Base-by-base conservation (phyloP, 2,797 vertebrate species). In the Jordanella pulchra region DNA sequence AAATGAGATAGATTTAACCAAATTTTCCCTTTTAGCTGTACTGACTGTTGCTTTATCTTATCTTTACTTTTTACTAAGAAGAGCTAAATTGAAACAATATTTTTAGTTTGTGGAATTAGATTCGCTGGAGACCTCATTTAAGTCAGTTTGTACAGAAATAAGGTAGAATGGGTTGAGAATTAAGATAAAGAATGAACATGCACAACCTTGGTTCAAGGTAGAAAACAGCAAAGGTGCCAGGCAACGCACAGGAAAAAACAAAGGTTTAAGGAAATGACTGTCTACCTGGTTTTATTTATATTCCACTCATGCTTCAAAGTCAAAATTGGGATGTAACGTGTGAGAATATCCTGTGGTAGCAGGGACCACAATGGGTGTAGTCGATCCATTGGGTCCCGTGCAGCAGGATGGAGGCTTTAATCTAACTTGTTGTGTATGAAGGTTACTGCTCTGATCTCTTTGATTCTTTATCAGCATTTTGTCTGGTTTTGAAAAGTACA, bases 11-110 rank as follows among this genome's bases (percentile, higher is more conserved):
- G 28, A 65, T n/a, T 1, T 28, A 18, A 69, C 50, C 50, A 32
- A 28, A 14, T 61, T 14, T 23, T 35, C 28, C 11, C 45, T 10
- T 2, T 9, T 25, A 51, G 39, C 27, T 21, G 76, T 75, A 55
- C 9, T 18, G 21, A 28, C 53, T 18, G 47, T 48, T 23, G 72
- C 1, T 66, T 75, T 51, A 75, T 69, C 68, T 77, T 67, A 77
- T 77, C 58, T 53, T 42, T 25, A 3, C 63, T 76, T 79, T 81
- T 55, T 4, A 61, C n/a, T 45, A 17, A 7, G 0, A n/a, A 27
- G 5, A 67, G 35, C n/a, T 18, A 2, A 60, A 69, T 32, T 18
- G 6, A 63, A 25, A 15, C 60, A 25, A 7, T 42, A 63, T 13
- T 9, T 25, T 5, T 15, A n/a, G 42, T 23, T 39, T 60, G 58